Evolutionary conservation across 2,113 vertebrate species (phyloP).

Genomic region (Pycnonotus jocosus): DNA sequence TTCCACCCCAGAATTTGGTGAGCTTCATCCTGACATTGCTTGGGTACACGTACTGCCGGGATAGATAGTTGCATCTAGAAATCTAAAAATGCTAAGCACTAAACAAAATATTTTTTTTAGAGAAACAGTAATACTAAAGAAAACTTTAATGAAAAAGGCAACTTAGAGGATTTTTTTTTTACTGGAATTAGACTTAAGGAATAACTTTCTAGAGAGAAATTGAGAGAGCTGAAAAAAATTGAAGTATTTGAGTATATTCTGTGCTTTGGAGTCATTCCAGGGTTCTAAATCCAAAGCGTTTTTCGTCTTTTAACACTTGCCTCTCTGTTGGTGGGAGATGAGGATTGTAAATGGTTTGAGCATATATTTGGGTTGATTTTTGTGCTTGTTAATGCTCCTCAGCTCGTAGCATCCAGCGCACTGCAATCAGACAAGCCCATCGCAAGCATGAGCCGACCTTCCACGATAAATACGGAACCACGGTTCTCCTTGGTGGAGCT

Average conservation of each 20-base stretch:
- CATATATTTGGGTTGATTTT: not conserved
- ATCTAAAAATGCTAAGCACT: not conserved
- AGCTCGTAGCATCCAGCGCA: conserved; percentile 67
- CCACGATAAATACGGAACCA: conserved; percentile 74
- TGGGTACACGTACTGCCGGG: accelerated
- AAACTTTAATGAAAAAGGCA: not conserved
- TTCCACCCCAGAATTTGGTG: not conserved
- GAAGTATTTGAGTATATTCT: not conserved
- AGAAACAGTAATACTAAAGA: not conserved
- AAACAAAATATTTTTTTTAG: not conserved
- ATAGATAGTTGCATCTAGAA: not conserved
- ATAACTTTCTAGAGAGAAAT: not conserved
- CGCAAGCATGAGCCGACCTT: conserved; percentile 63
- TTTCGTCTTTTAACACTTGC: accelerated
- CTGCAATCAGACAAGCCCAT: conserved; percentile 60
- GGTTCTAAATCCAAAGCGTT: not conserved
- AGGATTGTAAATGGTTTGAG: not conserved
- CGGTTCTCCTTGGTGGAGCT: conserved; percentile 61
- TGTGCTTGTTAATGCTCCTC: not conserved
- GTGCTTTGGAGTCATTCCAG: not conserved
- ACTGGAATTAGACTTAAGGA: not conserved
- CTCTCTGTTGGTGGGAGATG: not conserved
- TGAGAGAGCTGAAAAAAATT: not conserved
- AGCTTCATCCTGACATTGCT: not conserved
- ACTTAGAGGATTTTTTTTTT: not conserved